Evolutionary conservation across 2,888 invertebrate species (phyloP), one percentile per base, ranked within the genome.

Genomic region (Eugnorisma glareosa): DNA sequence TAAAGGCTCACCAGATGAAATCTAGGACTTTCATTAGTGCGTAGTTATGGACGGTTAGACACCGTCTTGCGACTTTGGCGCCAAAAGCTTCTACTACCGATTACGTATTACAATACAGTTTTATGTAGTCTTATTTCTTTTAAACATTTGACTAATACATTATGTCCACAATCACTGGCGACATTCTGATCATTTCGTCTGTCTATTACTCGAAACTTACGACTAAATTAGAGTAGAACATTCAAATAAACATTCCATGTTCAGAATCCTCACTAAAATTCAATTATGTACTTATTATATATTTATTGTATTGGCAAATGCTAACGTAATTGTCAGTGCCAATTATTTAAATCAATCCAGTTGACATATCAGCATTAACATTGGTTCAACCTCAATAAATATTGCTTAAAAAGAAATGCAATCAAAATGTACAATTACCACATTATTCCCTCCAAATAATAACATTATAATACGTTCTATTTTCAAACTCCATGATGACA

Each of bases 341-440:
- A 84, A 86, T 84, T 75, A 73, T 75, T 79, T 81, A 73, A 86
- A 86, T 85, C 64, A 80, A 84, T 80, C 71, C n/a, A 48, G 45
- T 71, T 73, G 61, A 79, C 75, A 57, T 31, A 37, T 66, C n/a
- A 57, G 18, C 76, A 86, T 77, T 86, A 86, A 76, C 79, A 86
- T 83, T 86, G 66, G 45, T 57, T 31, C 31, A 69, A 86, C 79
- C 79, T 72, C 61, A 57, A 75, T 85, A 68, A 84, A 83, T 85
- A 67, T 35, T 10, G 31, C 48, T 63, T 40, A 69, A 51, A 79
- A 61, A n/a, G 11, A 59, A 73, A 79, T 57, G 48, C 45, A 31
- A 73, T 51, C 54, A 48, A 67, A 51, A 57, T 21, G 13, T 67
- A 28, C 24, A 77, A 43, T 37, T 57, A 11, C 28, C 35, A 18